A percentile compares a stretch with the other conserved stretches of the same genome.
Evolutionary conservation across 1,140 invertebrate genomes (phyloP).

Genomic region (Drosophila neocordata): DNA sequence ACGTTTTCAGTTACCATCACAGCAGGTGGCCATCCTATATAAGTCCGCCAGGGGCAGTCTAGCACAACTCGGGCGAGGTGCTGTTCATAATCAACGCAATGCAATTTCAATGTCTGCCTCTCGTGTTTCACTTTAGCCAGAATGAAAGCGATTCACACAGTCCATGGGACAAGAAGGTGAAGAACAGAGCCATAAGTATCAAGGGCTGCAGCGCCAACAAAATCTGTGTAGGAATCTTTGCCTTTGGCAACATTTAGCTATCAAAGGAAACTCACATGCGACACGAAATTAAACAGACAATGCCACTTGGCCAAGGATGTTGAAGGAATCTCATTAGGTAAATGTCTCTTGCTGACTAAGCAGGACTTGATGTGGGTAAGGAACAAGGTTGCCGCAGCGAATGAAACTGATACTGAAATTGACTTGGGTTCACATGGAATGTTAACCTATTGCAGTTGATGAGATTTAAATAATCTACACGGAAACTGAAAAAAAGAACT

Average conservation of each 20-base stretch:
- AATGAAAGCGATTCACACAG: slow-evolving; percentile 4
- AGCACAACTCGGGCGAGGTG: slow-evolving; percentile 40
- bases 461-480: slow-evolving; percentile 29
- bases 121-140: slow-evolving; percentile 58
- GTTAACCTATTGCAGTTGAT: slow-evolving; percentile 36
- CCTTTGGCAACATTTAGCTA: slow-evolving; percentile 1
- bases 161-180: not conserved
- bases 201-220: slow-evolving; percentile 21
- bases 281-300: slow-evolving; percentile 12
- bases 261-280: slow-evolving; percentile 5
- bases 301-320: slow-evolving; percentile 31
- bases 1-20: slow-evolving; percentile 77
- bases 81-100: slow-evolving; percentile 74
- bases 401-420: not conserved
- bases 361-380: slow-evolving; percentile 52
- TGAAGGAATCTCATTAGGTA: slow-evolving; percentile 49
- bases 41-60: slow-evolving; percentile 8
- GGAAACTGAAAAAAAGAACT: not conserved
- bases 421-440: slow-evolving; percentile 19
- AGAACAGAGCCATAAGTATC: not conserved
- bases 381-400: slow-evolving; percentile 16
- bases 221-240: not conserved
- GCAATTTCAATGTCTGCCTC: slow-evolving; percentile 78
- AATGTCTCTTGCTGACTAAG: slow-evolving; percentile 50
- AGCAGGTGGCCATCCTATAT: slow-evolving; percentile 51